Evolutionary conservation across 2,888 invertebrate genomes (phyloP), one percentile per base, ranked within the genome.

Genomic region (Agrotis exclamationis): DNA sequence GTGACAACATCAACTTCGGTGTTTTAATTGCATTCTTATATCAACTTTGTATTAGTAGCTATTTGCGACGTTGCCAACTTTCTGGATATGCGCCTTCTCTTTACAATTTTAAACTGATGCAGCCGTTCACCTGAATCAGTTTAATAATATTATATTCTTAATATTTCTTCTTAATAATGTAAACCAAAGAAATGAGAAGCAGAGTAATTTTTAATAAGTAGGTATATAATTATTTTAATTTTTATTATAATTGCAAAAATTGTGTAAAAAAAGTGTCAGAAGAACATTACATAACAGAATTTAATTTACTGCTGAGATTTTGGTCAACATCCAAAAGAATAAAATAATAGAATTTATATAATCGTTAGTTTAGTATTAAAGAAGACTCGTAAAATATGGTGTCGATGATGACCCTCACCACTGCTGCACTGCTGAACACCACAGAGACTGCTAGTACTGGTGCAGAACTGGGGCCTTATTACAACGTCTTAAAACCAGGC

Each of bases 221-320:
- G 13, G 14, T 14, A 20, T 14, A 11, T 16, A 16, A n/a, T 45
- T 13, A 13, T 18, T 58, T 76, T 53, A 11, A 47, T 57, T 51
- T 57, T 58, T 22, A 7, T 50, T 51, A 18, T 14, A 22, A 53
- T 20, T 5, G 18, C 2, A 16, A 47, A 66, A 67, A 3, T 63
- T 50, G 48, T 57, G 45, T 71, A 59, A 56, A 56, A 56, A 4
- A 13, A 33, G 50, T 51, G 11, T 51, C 14, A 56, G 28, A 24
- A 6, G 48, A 73, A 76, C 28, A 54, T 53, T 20, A 58, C 39
- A 47, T 45, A 39, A 51, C 58, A 62, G 20, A 53, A 28, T 20
- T 60, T 11, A n/a, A 50, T 59, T 24, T 39, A 56, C 3, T 39
- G 16, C n/a, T 53, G 58, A 47, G 1, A 6, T 33, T 33, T 56